phyloP scores from a whole-genome alignment of 2,113 vertebrate species.

The Oryzias curvinotus region DNA sequence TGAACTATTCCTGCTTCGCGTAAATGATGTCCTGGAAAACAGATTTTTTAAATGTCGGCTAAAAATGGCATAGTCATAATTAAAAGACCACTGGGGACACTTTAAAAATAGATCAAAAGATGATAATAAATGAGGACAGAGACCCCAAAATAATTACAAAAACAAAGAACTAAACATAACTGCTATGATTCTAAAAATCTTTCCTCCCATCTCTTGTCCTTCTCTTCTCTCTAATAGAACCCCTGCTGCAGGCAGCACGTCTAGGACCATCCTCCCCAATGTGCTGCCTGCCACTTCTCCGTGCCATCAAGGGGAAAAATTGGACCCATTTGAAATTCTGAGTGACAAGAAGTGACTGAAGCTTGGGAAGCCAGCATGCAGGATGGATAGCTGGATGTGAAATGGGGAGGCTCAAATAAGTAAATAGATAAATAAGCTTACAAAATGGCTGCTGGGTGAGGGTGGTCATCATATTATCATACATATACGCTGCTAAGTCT shows the following conservation, averaged over 20 bases:
- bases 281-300: conserved; percentile 86
- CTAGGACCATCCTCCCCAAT: conserved; percentile 70
- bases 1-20: no score
- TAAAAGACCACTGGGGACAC: no score
- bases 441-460: conserved; percentile 62
- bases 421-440: conserved; percentile 56
- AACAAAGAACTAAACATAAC: conserved; percentile 80
- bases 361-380: conserved; percentile 61
- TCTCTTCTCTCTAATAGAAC: conserved; percentile 84
- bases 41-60: no score
- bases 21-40: no score
- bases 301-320: conserved; percentile 87
- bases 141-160: conserved; percentile 78
- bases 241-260: conserved; percentile 79
- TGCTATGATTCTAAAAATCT: conserved; percentile 80
- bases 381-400: conserved; percentile 63
- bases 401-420: conserved; percentile 60
- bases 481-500: conserved; percentile 42
- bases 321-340: conserved; percentile 79
- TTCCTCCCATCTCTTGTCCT: conserved; percentile 60
- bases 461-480: conserved; percentile 64
- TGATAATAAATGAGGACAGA: conserved; percentile 82
- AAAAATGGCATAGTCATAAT: no score
- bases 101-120: no score
- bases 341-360: conserved; percentile 71